Conservation (phyloP, 2,113 vertebrate species). For the Tachycineta bicolor region DNA sequence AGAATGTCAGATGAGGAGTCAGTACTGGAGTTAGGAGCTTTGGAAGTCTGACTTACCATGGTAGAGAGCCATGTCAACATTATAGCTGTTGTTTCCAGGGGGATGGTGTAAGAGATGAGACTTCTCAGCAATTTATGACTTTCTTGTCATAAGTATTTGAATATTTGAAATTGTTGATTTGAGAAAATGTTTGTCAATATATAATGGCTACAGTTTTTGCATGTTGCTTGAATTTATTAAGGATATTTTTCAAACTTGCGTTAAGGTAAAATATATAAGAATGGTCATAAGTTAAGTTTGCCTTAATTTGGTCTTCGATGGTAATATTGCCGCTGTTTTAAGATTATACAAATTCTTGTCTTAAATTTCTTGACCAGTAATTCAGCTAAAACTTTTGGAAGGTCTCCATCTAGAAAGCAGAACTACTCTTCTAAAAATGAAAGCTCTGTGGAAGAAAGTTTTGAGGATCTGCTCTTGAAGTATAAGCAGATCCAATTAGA, state of each 20-base stretch:
- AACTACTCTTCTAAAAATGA: conserved; percentile 80
- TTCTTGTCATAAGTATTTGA: background rate
- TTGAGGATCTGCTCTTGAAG: conserved; percentile 93
- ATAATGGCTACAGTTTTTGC: background rate
- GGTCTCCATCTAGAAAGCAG: conserved; percentile 80
- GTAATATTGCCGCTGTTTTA: background rate
- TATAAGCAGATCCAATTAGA: conserved; percentile 97
- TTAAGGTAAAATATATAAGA: background rate
- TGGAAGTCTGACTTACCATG: background rate
- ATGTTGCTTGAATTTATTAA: background rate
- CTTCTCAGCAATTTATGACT: background rate
- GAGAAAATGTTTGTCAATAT: background rate
- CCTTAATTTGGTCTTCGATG: background rate
- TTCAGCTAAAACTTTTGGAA: conserved; percentile 85
- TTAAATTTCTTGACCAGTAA: conserved; percentile 75
- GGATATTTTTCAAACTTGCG: background rate
- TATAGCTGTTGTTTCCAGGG: background rate
- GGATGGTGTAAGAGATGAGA: background rate
- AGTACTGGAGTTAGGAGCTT: background rate
- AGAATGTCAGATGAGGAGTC: background rate
- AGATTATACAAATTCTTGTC: background rate
- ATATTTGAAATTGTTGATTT: background rate
- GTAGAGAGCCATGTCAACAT: background rate
- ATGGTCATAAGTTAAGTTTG: background rate
- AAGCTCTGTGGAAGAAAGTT: conserved; percentile 88